These are phyloP conservation scores for Diachrysia chrysitis DNA, from an alignment of 2,888 invertebrate genomes.

Conservation along the genomic window DNA sequence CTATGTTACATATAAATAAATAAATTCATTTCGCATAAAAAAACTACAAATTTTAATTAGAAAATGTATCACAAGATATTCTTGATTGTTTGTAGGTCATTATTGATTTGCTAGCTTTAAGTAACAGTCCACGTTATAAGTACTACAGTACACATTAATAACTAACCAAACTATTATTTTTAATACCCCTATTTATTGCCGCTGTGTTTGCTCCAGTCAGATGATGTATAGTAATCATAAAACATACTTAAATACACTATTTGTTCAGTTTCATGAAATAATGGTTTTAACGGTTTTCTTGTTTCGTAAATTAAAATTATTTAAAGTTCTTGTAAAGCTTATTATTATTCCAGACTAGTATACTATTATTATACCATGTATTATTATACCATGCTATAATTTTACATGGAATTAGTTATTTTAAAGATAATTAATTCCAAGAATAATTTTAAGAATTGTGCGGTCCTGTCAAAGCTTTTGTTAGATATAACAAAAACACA, in stretches of 20 bases:
- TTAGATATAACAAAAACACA: not conserved
- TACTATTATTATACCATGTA: too few species aligned
- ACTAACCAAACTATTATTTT: slow-evolving; percentile 48
- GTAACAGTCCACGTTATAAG: slow-evolving; percentile 23
- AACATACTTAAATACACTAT: slow-evolving; percentile 11
- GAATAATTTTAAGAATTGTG: not conserved
- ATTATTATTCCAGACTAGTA: not conserved
- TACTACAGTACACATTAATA: slow-evolving; percentile 43
- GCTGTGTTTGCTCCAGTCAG: slow-evolving; percentile 21
- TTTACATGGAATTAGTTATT: not conserved
- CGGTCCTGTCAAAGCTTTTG: not conserved
- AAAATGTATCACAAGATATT: too few species aligned
- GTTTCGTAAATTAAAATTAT: not conserved
- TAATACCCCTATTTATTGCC: slow-evolving; percentile 41
- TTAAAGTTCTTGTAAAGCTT: not conserved
- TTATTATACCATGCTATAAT: not conserved
- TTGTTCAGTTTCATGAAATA: not conserved
- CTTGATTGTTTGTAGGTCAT: too few species aligned
- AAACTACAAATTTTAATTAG: too few species aligned
- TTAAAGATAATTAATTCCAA: not conserved
- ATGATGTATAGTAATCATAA: slow-evolving; percentile 14
- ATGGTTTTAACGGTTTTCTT: not conserved
- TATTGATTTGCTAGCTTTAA: not conserved
- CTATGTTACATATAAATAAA: too few species aligned
- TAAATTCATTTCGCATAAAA: too few species aligned